phyloP scores from a whole-genome alignment of 2,888 invertebrate species.

The Rhingia campestris region DNA sequence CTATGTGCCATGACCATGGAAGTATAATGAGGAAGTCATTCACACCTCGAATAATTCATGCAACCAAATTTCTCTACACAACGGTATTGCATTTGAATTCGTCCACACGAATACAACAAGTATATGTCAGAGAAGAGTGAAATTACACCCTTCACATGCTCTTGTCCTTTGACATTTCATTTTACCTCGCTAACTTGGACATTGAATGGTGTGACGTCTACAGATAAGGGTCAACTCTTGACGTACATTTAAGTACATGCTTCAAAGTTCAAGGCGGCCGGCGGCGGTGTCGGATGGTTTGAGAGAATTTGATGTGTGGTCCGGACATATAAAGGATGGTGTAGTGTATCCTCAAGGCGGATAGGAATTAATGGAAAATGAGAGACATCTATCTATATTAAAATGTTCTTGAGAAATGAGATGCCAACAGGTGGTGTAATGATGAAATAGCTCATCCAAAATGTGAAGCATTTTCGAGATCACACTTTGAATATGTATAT shows the following conservation, averaged over 20 bases:
- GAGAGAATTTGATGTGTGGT: neutral
- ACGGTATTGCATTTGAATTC: neutral
- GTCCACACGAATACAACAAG: no score
- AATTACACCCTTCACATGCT: neutral
- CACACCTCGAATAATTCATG: neutral
- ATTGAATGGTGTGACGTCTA: neutral
- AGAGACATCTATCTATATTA: neutral
- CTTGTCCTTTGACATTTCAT: neutral
- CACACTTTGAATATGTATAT: no score
- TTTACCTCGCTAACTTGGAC: neutral
- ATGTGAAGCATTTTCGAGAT: neutral
- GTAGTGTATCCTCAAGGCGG: neutral
- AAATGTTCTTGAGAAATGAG: neutral
- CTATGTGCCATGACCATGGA: neutral
- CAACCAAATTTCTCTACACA: neutral
- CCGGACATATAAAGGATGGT: neutral
- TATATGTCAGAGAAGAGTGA: neutral
- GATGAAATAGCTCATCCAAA: neutral
- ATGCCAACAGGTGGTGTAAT: neutral
- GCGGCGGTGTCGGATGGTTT: neutral
- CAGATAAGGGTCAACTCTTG: neutral
- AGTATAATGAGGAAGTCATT: neutral
- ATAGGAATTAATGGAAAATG: neutral
- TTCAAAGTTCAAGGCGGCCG: constrained; percentile 1
- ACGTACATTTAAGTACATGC: neutral